Evolutionary conservation across 1,140 invertebrate genomes (phyloP), one percentile per base, ranked within the genome.

Genomic region (Tetragonula clypearis): DNA sequence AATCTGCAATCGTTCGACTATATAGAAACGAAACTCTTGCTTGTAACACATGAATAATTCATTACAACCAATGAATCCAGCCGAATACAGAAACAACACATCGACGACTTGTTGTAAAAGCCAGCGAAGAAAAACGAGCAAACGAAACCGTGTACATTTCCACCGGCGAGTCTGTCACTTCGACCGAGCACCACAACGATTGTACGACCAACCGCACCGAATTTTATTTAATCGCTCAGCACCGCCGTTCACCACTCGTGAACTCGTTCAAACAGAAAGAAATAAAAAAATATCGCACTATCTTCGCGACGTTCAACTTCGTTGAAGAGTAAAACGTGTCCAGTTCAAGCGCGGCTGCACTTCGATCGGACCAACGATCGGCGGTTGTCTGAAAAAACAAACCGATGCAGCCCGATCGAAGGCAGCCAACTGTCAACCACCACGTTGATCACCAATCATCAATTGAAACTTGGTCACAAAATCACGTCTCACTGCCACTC

Each of bases 291-390:
- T 12, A 41, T 74, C 85, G 83, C 89, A 93, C 93, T 92, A 94
- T 90, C 92, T 92, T 92, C 91, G 85, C 88, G 80, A 79, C 69
- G 55, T 49, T 89, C 87, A 76, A 15, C 60, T 15, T 53, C 3
- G 60, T 49, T 62, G 68, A 83, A 55, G 35, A 49, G 19, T 90
- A 72, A 84, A 73, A 82, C 83, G 82, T 94, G 88, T 92, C 90
- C 91, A 91, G 88, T 93, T 91, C 85, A 90, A 94, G 83, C 84
- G 69, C 41, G 86, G 90, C 91, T 93, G 91, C 87, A 90, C 89
- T 94, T 93, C 84, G 66, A 87, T 86, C 77, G 80, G 91, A 84
- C 79, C 72, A 6, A 12, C n/a, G 1, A 3, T 21, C 72, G 78
- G 1, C 41, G 17, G 41, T 19, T 9, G 26, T 58, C 12, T 58